Evolutionary conservation across 2,113 vertebrate genomes (phyloP), one percentile per base, ranked within the genome.

Genomic region (Scytalopus superciliaris): DNA sequence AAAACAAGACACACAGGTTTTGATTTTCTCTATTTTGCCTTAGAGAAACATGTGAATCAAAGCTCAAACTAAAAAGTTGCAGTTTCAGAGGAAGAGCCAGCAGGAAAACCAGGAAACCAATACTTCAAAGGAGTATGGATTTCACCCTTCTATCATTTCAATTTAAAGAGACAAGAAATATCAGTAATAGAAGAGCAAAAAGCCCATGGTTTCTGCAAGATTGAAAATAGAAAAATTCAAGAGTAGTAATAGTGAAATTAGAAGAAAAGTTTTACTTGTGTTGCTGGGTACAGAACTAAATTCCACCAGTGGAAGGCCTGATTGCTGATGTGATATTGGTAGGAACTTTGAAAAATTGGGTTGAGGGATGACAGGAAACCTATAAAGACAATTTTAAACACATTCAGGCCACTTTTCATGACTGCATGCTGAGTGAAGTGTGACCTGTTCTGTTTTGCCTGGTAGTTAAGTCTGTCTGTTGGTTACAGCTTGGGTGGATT

Each of bases 11-110:
- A 40, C 16, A 35, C 2, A 9, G 21, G 7, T 75, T 90, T 95
- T 73, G 37, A 68, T 81, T 89, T 92, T 92, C 77, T 78, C 28
- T 68, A 15, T 93, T 80, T 93, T 10, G 8, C 70, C 55, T 78
- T 73, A 62, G 75, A 76, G 82, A 73, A 53, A 4, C 23, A 13
- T 64, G 23, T 12, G n/a, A 93, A 49, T 87, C 42, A 95, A 91
- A 94, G 39, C 52, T 89, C 47, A 82, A 80, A 88, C 33, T 52
- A 74, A 72, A 59, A 94, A 22, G 3, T 47, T 60, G 17, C 22
- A 3, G 3, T 79, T 90, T 88, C 72, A 57, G 88, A 91, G 67
- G 85, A 86, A 69, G 30, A 66, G 28, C 85, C n/a, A 49, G n/a
- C 11, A 33, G 53, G 67, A 45, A 85, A 87, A 89, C 3, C 25